These are phyloP conservation scores for Scomberomorus guttatus DNA, from an alignment of 2,797 vertebrate species.

Conservation along the genomic window DNA sequence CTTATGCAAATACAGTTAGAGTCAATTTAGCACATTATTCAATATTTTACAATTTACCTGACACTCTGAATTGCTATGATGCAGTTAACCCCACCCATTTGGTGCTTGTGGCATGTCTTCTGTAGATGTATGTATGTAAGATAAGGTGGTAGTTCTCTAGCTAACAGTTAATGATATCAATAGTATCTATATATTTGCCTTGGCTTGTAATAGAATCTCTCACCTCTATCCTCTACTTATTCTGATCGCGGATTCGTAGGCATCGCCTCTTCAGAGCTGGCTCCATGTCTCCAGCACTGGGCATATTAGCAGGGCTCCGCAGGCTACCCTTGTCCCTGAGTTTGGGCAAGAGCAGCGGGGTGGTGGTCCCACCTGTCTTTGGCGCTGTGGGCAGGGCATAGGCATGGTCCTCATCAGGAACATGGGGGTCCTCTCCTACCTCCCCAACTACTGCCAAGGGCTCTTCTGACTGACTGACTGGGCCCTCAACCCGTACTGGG, in stretches of 20 bases:
- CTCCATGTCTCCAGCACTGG: slow-evolving; percentile 92
- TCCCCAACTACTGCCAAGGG: slow-evolving; percentile 88
- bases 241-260: slow-evolving; percentile 98
- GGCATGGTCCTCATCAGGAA: slow-evolving; percentile 92
- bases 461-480: slow-evolving; percentile 88
- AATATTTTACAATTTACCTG: slow-evolving; percentile 11
- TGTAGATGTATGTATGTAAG: slow-evolving; percentile 6
- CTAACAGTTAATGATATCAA: slow-evolving; percentile 18
- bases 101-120: neutral
- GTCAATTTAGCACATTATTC: slow-evolving; percentile 11
- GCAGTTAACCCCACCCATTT: slow-evolving; percentile 1
- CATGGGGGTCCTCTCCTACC: slow-evolving; percentile 77
- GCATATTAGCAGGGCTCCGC: slow-evolving; percentile 85
- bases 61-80: slow-evolving; percentile 17
- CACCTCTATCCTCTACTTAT: slow-evolving; percentile 89
- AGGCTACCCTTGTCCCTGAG: slow-evolving; percentile 88
- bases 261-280: slow-evolving; percentile 97
- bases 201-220: slow-evolving; percentile 47
- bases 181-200: slow-evolving; percentile 21
- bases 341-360: slow-evolving; percentile 82
- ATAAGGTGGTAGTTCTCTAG: neutral
- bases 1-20: slow-evolving; percentile 9
- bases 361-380: slow-evolving; percentile 90
- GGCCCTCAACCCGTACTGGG: slow-evolving; percentile 81
- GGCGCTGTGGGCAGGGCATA: slow-evolving; percentile 94